Conservation (phyloP, 2,888 invertebrate species). For the Callinectes sapidus region DNA sequence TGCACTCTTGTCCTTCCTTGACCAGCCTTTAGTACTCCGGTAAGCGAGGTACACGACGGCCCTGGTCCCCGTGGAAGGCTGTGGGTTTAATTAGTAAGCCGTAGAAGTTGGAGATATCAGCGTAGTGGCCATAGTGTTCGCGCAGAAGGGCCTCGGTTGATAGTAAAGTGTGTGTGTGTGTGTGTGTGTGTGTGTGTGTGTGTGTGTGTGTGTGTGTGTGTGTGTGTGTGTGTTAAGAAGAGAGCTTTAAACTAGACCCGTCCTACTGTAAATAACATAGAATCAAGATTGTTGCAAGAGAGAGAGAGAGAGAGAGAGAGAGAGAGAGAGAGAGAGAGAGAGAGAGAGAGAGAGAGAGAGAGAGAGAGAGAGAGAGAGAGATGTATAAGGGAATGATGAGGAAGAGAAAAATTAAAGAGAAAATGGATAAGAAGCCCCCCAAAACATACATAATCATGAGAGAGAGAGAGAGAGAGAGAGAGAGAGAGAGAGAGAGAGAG, state of each 20-base stretch:
- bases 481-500: constrained; percentile 34
- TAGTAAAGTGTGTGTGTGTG: constrained; percentile 30
- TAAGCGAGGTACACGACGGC: background rate
- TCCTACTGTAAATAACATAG: background rate
- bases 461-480: constrained; percentile 36
- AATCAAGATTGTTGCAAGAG: background rate
- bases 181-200: constrained; percentile 43
- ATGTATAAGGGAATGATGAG: too few relatives aligned
- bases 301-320: constrained; percentile 34
- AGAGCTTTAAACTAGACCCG: background rate
- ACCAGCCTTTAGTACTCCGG: background rate
- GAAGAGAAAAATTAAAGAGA: too few relatives aligned
- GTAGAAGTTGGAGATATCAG: background rate
- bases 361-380: constrained; percentile 34
- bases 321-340: constrained; percentile 36
- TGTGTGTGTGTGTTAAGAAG: too few relatives aligned
- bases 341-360: constrained; percentile 37
- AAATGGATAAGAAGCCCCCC: too few relatives aligned
- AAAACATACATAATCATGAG: too few relatives aligned
- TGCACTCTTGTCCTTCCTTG: background rate
- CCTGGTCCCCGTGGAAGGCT: background rate
- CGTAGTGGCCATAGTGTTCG: background rate
- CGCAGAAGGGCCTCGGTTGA: background rate
- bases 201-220: constrained; percentile 36
- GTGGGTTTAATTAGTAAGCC: background rate